Evolutionary conservation across 2,888 invertebrate genomes (phyloP).

Genomic region (Limenitis camilla): DNA sequence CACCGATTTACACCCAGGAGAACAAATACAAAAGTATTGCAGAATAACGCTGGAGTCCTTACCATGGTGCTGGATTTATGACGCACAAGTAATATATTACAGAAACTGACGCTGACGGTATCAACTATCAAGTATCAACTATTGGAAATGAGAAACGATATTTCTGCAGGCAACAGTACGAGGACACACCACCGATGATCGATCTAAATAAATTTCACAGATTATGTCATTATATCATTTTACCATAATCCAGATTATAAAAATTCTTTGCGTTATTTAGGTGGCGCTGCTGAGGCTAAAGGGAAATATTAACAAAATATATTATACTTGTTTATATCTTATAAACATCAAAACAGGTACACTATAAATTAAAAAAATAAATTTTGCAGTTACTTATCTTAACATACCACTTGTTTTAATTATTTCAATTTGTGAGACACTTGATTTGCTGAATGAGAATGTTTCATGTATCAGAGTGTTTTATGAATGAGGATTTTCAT

Average conservation of each 20-base stretch:
- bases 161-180: constrained; percentile 5
- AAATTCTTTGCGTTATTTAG: background rate
- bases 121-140: constrained; percentile 3
- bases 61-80: constrained; percentile 15
- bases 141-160: constrained; percentile 18
- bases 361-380: too few relatives aligned
- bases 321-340: too few relatives aligned
- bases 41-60: background rate
- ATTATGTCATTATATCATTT: constrained; percentile 16
- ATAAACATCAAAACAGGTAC: too few relatives aligned
- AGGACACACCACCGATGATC: constrained; percentile 35
- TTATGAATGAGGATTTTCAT: too few relatives aligned
- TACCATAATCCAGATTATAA: constrained; percentile 7
- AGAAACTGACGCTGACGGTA: too few relatives aligned
- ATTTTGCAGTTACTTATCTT: background rate
- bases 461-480: too few relatives aligned
- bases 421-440: too few relatives aligned
- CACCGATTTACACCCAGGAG: constrained; percentile 12
- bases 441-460: too few relatives aligned
- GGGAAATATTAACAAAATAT: too few relatives aligned
- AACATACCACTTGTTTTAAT: too few relatives aligned
- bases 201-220: constrained; percentile 36
- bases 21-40: background rate
- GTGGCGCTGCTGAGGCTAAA: too few relatives aligned
- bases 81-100: background rate